Percentiles rank a stretch among this genome's conserved stretches.
phyloP scores from a whole-genome alignment of 2,888 invertebrate species.

The Cataglyphis cursor region DNA sequence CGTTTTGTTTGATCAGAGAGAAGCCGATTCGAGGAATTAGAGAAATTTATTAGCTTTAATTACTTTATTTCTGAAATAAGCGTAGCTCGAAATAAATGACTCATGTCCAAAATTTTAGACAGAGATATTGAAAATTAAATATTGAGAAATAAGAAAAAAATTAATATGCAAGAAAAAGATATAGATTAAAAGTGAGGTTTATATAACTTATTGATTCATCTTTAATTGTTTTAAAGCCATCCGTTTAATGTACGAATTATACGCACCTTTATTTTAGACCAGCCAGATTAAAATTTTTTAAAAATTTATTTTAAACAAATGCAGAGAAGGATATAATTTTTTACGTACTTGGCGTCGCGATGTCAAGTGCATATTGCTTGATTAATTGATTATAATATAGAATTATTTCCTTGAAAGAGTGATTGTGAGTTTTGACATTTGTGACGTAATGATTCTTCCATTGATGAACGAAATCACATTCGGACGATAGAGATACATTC shows the following conservation, averaged over 20 bases:
- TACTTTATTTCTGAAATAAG: not conserved
- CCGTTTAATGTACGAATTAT: not conserved
- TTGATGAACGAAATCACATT: not conserved
- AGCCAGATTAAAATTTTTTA: not conserved
- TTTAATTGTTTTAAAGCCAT: not conserved
- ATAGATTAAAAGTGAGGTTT: not conserved
- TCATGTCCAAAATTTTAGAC: not conserved
- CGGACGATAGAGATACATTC: slow-evolving; percentile 13
- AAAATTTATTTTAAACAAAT: not conserved
- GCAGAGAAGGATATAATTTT: not conserved
- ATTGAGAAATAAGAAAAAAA: not conserved
- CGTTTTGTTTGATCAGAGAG: slow-evolving; percentile 26
- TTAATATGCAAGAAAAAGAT: not conserved
- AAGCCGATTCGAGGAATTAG: slow-evolving; percentile 3
- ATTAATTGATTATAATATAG: not conserved
- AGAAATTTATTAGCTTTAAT: not conserved
- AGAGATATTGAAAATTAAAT: not conserved
- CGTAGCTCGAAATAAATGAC: not conserved
- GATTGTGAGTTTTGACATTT: not conserved
- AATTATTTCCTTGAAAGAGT: not conserved
- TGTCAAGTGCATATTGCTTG: too few relatives aligned
- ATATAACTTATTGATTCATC: not conserved
- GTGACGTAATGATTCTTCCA: not conserved
- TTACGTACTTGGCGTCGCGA: too few relatives aligned
- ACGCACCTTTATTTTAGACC: not conserved